These are phyloP conservation scores for Lethrus apterus DNA, from an alignment of 1,140 invertebrate species.

Conservation along the genomic window DNA sequence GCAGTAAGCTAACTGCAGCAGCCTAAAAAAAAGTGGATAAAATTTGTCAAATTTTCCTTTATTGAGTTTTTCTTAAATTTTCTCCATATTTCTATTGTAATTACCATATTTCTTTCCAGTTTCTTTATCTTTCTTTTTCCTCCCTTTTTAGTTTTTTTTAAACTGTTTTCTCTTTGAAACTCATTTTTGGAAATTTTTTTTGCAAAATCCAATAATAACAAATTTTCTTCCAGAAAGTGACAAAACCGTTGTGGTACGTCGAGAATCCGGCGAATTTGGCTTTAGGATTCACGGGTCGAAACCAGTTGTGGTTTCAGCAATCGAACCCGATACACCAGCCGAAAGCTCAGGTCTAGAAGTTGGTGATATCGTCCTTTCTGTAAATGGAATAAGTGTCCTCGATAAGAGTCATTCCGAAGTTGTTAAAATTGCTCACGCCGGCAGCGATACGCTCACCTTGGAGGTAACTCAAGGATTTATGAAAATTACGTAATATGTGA, in stretches of 20 bases:
- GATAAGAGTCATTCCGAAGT: conserved; percentile 91
- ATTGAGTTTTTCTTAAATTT: neutral
- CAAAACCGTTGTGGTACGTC: conserved; percentile 72
- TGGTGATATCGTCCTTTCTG: conserved; percentile 87
- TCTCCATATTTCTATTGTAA: neutral
- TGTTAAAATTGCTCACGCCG: conserved; percentile 85
- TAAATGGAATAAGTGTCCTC: conserved; percentile 85
- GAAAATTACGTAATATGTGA: no score
- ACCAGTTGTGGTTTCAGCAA: conserved; percentile 90
- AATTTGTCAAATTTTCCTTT: no score
- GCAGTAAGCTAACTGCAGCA: no score
- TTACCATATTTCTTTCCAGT: neutral
- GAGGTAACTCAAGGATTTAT: conserved; percentile 62
- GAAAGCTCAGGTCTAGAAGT: conserved; percentile 86
- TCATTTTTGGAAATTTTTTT: no score
- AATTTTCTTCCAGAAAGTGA: conserved; percentile 60
- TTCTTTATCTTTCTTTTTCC: no score
- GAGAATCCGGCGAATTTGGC: conserved; percentile 85
- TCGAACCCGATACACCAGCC: conserved; percentile 85
- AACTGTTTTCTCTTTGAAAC: no score
- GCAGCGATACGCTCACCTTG: conserved; percentile 75
- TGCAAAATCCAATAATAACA: no score
- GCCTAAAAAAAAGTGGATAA: no score
- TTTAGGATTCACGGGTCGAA: conserved; percentile 93
- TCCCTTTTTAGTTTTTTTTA: no score